Evolutionary conservation across 2,113 vertebrate species (phyloP), one percentile per base, ranked within the genome.

Genomic region (Cariama cristata): DNA sequence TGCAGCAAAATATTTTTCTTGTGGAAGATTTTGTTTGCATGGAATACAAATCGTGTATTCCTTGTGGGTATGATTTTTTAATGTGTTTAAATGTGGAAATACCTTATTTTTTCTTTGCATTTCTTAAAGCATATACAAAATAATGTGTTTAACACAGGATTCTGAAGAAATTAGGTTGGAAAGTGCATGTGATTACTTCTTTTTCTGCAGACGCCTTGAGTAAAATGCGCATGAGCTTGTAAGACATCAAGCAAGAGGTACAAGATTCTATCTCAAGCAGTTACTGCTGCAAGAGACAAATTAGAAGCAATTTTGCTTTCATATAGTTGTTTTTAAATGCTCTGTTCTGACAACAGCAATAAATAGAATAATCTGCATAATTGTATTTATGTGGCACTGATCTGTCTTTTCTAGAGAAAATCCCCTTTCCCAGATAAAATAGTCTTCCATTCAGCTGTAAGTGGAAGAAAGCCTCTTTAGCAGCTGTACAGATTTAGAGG

Each of bases 321-420:
- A 17, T 79, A 12, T 38, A 63, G 30, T 79, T 75, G 28, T 64
- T 86, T 75, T 80, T 56, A 63, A 74, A 59, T 81, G 60, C 35
- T 59, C n/a, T 6, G 0, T 93, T 79, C 53, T 87, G 62, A 85
- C 71, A 93, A 62, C 35, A 79, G 53, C 74, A 82, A 76, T 59
- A 88, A 90, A 80, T 38, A 82, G 75, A 82, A 80, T 74, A 66
- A 93, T 88, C 50, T 59, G 16, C 47, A 22, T 90, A 94, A 93
- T 49, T 67, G 71, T 49, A 82, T 82, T 94, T 97, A 27, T 64
- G 42, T 85, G 42, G 14, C 2, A 8, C 62, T 88, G 63, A 55
- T 93, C 67, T 95, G 17, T 79, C 42, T 93, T 92, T 91, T 77
- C n/a, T 52, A 47, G 53, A 82, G 88, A 66, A 94, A 96, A 88